These are phyloP conservation scores for Drosophila nebulosa DNA, from an alignment of 1,140 invertebrate species.

Conservation along the genomic window DNA sequence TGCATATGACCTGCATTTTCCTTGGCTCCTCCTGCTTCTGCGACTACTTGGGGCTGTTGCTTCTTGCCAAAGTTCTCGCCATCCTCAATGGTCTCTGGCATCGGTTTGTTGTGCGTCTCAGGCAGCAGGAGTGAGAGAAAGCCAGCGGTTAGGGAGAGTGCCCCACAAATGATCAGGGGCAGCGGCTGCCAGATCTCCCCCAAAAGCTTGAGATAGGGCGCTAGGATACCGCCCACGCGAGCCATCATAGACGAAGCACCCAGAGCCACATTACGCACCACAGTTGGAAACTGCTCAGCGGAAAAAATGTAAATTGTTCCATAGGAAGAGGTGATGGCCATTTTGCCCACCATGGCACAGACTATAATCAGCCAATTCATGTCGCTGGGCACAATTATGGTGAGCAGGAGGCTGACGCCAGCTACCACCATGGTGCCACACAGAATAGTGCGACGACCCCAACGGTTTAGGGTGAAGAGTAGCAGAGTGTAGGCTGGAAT, in stretches of 20 bases:
- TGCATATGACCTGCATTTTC: slow-evolving; percentile 1
- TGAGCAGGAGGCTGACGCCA: slow-evolving; percentile 84
- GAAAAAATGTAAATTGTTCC: slow-evolving; percentile 91
- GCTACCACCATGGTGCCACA: slow-evolving; percentile 87
- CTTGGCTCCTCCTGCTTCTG: slow-evolving; percentile 30
- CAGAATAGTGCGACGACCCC: slow-evolving; percentile 87
- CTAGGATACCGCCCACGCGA: slow-evolving; percentile 88
- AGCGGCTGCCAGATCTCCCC: slow-evolving; percentile 86
- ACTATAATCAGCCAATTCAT: slow-evolving; percentile 85
- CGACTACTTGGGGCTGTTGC: neutral
- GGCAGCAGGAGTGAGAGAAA: slow-evolving; percentile 87
- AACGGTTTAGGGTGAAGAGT: slow-evolving; percentile 87
- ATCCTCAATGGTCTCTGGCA: slow-evolving; percentile 89
- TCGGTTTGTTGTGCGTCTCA: slow-evolving; percentile 88
- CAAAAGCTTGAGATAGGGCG: slow-evolving; percentile 87
- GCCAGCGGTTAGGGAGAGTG: slow-evolving; percentile 85
- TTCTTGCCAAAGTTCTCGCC: slow-evolving; percentile 86
- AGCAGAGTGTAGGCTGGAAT: slow-evolving; percentile 88
- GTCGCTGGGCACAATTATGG: slow-evolving; percentile 84
- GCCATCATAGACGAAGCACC: slow-evolving; percentile 90
- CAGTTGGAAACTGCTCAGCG: slow-evolving; percentile 92
- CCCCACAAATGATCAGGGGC: slow-evolving; percentile 89
- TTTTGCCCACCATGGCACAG: slow-evolving; percentile 91
- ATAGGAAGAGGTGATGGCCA: slow-evolving; percentile 91
- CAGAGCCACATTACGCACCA: slow-evolving; percentile 89